Evolutionary conservation across 2,113 vertebrate genomes (phyloP).

Genomic region (Eulemur rufifrons): DNA sequence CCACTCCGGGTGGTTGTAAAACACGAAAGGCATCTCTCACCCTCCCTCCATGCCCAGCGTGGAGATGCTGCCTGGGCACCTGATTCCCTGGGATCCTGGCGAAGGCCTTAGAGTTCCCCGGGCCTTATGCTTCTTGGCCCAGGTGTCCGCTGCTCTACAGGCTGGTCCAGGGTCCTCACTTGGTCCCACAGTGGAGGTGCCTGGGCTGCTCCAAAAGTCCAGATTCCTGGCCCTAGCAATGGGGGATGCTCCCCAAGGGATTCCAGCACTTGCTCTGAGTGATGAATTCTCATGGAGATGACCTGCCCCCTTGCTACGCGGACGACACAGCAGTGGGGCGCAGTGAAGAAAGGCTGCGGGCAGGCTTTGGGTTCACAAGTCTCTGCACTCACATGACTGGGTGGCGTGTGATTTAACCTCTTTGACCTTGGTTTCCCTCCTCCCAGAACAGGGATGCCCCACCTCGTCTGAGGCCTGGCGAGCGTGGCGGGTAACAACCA

Average conservation of each 20-base stretch:
- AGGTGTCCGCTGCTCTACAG: not conserved
- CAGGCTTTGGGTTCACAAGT: not conserved
- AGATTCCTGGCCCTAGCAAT: not conserved
- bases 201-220: not conserved
- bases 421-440: not conserved
- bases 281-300: not conserved
- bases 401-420: not conserved
- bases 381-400: not conserved
- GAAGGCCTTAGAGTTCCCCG: too few species aligned
- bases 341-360: accelerated
- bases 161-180: not conserved
- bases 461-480: not conserved
- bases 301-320: accelerated
- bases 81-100: not conserved
- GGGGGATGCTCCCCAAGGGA: not conserved
- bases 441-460: not conserved
- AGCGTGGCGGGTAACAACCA: not conserved
- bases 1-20: not conserved
- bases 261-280: not conserved
- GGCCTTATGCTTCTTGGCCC: not conserved
- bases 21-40: not conserved
- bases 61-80: not conserved
- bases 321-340: not conserved
- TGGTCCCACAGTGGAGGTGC: not conserved
- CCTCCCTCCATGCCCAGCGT: accelerated